Evolutionary conservation across 2,888 invertebrate species (phyloP), one percentile per base, ranked within the genome.

Genomic region (Calliphora vomitoria): DNA sequence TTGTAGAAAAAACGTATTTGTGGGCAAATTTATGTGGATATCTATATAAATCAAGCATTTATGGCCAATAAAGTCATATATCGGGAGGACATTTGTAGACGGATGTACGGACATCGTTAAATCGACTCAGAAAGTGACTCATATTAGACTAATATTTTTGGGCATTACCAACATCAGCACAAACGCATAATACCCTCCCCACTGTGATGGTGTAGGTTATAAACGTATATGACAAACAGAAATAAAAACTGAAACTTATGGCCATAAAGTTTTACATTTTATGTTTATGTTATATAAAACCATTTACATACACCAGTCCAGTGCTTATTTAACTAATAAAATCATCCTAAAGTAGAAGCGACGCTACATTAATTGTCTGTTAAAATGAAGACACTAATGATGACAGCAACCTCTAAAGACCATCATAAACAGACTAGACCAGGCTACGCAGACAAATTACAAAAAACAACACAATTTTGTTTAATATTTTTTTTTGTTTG

Each of bases 361-460:
- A 13, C 44, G 25, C 8, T 25, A 35, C 18, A 55, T 55, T 74
- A 44, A 60, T 25, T 60, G 74, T 74, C 53, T 44, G 11, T 10
- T 35, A 13, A 44, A 74, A 60, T 60, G 4, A 41, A 41, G 74
- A 60, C 60, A 47, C 31, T 60, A 60, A 74, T 62, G 15, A 47
- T 47, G 60, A 44, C 60, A 60, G 18, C n/a, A 15, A 2, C 25
- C 25, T 25, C 25, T 25, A 25, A 8, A 60, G 8, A 31, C 44
- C 66, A 58, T 20, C 38, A 55, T 1, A 38, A 53, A 35, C 35
- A 53, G 35, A 53, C 4, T 25, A 25, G 31, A 35, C 35, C 25
- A 53, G 53, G 25, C 6, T 25, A 25, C 6, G 58, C 62, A 62
- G 18, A 64, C 20, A 64, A 64, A 38, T 64, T n/a, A 38, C 10